Conservation (phyloP, 2,797 vertebrate species). For the Columba guinea region DNA sequence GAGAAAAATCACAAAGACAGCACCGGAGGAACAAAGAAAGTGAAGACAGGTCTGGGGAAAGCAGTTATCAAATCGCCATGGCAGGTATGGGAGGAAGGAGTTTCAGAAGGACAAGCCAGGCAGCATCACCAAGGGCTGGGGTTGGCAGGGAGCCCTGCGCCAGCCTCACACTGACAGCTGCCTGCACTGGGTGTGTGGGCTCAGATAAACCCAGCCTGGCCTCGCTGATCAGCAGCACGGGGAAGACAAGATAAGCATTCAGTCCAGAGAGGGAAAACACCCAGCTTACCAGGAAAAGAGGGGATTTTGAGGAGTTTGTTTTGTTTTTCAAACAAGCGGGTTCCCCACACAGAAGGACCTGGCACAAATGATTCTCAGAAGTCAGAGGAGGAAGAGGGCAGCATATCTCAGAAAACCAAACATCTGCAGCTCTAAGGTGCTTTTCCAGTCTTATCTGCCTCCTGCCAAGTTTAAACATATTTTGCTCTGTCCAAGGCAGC, state of each 20-base stretch:
- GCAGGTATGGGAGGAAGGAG: neutral
- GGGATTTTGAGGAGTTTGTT: neutral
- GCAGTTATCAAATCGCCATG: neutral
- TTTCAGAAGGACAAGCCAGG: neutral
- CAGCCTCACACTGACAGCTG: neutral
- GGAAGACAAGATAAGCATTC: constrained; percentile 2
- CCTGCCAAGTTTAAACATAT: neutral
- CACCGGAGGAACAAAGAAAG: neutral
- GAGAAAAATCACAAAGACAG: neutral
- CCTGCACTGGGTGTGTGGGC: neutral
- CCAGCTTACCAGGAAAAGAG: neutral
- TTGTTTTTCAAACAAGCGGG: neutral
- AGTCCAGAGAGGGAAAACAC: neutral
- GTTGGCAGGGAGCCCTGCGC: neutral
- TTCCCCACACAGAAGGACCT: neutral
- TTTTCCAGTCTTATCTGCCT: neutral
- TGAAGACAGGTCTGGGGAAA: neutral
- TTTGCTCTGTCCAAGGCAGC: neutral
- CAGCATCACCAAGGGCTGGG: accelerated
- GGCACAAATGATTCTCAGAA: neutral
- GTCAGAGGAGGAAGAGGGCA: neutral
- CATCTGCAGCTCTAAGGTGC: neutral
- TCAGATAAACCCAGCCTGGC: neutral
- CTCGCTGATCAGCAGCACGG: neutral
- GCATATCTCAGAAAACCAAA: neutral